Evolutionary conservation across 2,888 invertebrate species (phyloP).

Genomic region (Nemapogon koenigi): DNA sequence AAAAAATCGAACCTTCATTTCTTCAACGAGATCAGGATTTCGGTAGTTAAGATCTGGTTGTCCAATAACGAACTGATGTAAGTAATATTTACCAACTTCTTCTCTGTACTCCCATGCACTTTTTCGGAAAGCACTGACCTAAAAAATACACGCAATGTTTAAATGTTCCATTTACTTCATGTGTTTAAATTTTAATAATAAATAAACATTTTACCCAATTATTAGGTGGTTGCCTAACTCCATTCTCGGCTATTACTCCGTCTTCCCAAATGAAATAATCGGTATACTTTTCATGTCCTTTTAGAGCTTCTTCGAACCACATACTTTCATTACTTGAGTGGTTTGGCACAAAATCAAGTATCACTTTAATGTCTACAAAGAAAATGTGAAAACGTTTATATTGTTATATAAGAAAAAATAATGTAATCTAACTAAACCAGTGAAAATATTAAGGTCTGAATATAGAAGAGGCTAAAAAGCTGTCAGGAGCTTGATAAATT

Average conservation of each 20-base stretch:
- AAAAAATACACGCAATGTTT: too few species aligned
- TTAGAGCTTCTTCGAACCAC: slow-evolving; percentile 82
- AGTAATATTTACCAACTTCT: slow-evolving; percentile 72
- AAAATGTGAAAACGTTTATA: too few species aligned
- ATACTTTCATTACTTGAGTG: slow-evolving; percentile 81
- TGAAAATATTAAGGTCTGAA: too few species aligned
- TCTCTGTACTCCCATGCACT: slow-evolving; percentile 78
- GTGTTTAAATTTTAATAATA: too few species aligned
- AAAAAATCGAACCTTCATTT: slow-evolving; percentile 46
- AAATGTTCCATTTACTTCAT: too few species aligned
- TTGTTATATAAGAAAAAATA: too few species aligned
- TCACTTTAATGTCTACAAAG: slow-evolving; percentile 58
- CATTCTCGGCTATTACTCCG: slow-evolving; percentile 52
- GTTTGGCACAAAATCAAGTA: slow-evolving; percentile 76
- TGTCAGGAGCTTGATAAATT: too few species aligned
- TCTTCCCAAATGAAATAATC: slow-evolving; percentile 82
- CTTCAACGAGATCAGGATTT: slow-evolving; percentile 67
- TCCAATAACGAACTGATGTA: slow-evolving; percentile 74
- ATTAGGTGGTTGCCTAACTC: slow-evolving; percentile 67
- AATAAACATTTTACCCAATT: slow-evolving; percentile 71
- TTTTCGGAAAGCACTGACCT: slow-evolving; percentile 69
- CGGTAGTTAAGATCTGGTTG: slow-evolving; percentile 81
- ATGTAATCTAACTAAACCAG: too few species aligned
- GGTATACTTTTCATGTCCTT: slow-evolving; percentile 65
- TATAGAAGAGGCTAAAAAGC: too few species aligned